Conservation (phyloP, 2,888 invertebrate species). For the Cheilosia urbana region DNA sequence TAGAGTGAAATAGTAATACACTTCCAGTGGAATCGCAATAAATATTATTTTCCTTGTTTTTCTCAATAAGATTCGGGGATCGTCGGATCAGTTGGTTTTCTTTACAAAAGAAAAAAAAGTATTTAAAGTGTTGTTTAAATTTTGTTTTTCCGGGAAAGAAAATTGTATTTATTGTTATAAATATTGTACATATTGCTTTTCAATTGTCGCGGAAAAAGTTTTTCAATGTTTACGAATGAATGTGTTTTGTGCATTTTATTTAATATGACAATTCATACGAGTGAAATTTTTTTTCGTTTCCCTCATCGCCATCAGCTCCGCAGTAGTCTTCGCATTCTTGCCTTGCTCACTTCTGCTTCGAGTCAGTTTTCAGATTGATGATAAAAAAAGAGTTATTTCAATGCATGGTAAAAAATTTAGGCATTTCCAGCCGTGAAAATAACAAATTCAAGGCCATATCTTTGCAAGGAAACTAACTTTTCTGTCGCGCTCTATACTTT, state of each 20-base stretch:
- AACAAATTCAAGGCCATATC: constrained; percentile 47
- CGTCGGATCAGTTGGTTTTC: constrained; percentile 73
- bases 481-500: constrained; percentile 25
- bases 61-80: constrained; percentile 72
- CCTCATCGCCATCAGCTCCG: constrained; percentile 65
- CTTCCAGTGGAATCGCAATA: constrained; percentile 67
- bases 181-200: not conserved
- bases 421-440: constrained; percentile 25
- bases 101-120: constrained; percentile 49
- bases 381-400: constrained; percentile 54
- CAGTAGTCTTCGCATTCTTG: constrained; percentile 61
- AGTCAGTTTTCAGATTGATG: constrained; percentile 51
- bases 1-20: constrained; percentile 57
- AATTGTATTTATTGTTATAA: constrained; percentile 5
- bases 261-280: constrained; percentile 59
- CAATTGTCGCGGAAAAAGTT: not conserved
- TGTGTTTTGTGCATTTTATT: constrained; percentile 59
- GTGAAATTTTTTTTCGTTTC: constrained; percentile 72
- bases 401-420: constrained; percentile 33
- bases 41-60: constrained; percentile 75
- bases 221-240: constrained; percentile 44
- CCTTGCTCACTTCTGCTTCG: constrained; percentile 56
- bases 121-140: constrained; percentile 59
- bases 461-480: constrained; percentile 19
- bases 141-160: constrained; percentile 59